Base-by-base conservation (phyloP, 2,797 vertebrate species). In the Neomorphus geoffroyi region DNA sequence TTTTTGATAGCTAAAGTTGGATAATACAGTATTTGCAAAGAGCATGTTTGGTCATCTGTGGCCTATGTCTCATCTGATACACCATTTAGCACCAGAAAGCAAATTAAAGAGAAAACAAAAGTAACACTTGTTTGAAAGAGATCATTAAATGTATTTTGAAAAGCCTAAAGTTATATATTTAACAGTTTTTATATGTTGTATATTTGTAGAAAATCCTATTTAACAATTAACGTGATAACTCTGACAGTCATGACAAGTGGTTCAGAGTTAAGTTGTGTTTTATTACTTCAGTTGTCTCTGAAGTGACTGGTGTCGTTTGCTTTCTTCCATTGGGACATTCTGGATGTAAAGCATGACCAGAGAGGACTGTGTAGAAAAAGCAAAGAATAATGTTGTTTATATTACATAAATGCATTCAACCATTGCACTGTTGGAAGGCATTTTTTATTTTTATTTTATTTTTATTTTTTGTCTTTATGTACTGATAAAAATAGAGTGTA, bases 121-220 rank as follows among this genome's bases (percentile, higher is more conserved):
- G 98, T 98, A 98, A 98, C 97, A 97, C 97, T 98, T 98, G 96
- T 98, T 98, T 98, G 98, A 98, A 98, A 98, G 98, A 98, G 98
- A 98, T 99, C 98, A 99, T 99, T 99, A 99, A 99, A 99, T 99
- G 99, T 99, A 99, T 99, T 99, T 99, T 99, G 98, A 99, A 98
- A 99, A 99, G 98, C 98, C 98, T 98, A 99, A 99, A 99, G 98
- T 99, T 99, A 99, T 99, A 99, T 99, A 99, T 99, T 99, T 99
- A 99, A 99, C 99, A 99, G 98, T 99, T 99, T 98, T 99, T 99
- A 99, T 99, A 99, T 99, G 99, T 99, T 99, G 99, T 99, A 99
- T 98, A 99, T 99, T 99, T 99, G 99, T 99, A 99, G 99, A 99
- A 98, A 99, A 99, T 98, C 98, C 99, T 99, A 99, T 99, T 99